These are phyloP conservation scores for Pterocles gutturalis DNA, from an alignment of 2,113 vertebrate species.

Conservation along the genomic window DNA sequence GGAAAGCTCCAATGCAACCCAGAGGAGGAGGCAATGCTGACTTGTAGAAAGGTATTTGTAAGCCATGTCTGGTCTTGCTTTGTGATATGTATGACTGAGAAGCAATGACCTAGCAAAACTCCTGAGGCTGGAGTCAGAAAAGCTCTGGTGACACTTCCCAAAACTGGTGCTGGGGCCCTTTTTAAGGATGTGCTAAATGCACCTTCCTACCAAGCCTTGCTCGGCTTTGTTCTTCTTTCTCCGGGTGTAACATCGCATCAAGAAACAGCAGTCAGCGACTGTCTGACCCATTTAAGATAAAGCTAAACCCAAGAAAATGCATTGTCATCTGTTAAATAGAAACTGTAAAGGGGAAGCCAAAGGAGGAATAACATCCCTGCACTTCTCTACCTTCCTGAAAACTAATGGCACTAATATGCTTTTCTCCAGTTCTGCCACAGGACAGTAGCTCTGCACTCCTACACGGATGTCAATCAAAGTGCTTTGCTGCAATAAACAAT, in stretches of 20 bases:
- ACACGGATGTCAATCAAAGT: not conserved
- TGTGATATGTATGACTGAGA: not conserved
- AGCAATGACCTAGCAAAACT: not conserved
- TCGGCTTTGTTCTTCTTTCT: not conserved
- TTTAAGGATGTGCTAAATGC: not conserved
- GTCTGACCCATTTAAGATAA: not conserved
- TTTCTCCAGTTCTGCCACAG: not conserved
- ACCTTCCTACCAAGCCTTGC: not conserved
- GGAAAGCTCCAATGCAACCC: not conserved
- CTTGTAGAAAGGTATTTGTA: not conserved
- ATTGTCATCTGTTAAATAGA: not conserved
- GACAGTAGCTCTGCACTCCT: not conserved
- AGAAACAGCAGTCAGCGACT: not conserved
- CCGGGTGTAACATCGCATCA: not conserved
- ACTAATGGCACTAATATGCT: not conserved
- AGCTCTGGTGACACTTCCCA: not conserved
- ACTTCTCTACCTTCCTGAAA: not conserved
- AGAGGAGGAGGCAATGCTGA: not conserved
- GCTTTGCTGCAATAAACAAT: not conserved
- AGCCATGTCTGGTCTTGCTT: not conserved
- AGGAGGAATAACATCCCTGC: not conserved
- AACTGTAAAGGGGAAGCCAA: not conserved
- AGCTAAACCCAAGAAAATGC: not conserved
- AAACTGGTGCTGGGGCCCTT: not conserved
- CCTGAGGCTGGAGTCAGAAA: not conserved